phyloP scores from a whole-genome alignment of 2,888 invertebrate genomes.

The Petrophora chlorosata region DNA sequence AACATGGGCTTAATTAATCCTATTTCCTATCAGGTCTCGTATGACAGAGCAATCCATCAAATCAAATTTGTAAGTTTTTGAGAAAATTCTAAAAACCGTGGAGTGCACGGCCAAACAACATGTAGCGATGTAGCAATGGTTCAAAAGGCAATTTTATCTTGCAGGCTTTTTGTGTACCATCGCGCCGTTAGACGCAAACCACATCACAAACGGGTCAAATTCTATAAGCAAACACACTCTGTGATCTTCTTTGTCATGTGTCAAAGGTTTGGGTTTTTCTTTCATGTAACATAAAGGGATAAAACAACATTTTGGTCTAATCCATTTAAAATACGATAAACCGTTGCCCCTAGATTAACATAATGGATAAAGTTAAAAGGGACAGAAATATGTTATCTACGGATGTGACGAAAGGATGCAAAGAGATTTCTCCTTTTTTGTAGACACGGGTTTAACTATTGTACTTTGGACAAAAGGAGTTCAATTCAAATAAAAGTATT shows the following conservation, averaged over 20 bases:
- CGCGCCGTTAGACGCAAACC: no score
- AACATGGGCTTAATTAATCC: no score
- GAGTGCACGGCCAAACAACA: no score
- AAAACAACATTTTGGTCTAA: conserved; percentile 59
- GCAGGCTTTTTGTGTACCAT: no score
- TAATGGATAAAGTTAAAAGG: conserved; percentile 73
- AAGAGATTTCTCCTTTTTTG: conserved; percentile 63
- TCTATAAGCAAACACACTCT: conserved; percentile 29
- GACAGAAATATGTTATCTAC: conserved; percentile 66
- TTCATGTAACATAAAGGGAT: conserved; percentile 48
- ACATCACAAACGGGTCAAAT: conserved; percentile 28
- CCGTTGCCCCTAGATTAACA: conserved; percentile 70
- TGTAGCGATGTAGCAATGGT: no score
- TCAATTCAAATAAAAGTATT: conserved; percentile 52
- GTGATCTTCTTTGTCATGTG: conserved; percentile 40
- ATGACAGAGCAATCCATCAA: no score
- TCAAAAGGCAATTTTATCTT: no score
- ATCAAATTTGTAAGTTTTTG: no score
- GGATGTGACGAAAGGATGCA: conserved; percentile 60
- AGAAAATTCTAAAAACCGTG: no score
- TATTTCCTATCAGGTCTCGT: no score
- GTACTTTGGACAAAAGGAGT: conserved; percentile 63
- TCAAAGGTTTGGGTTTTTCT: conserved; percentile 46
- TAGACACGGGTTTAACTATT: conserved; percentile 64
- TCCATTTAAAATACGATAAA: conserved; percentile 67